Conservation (phyloP, 2,888 invertebrate species). For the Drosophila longiperda region DNA sequence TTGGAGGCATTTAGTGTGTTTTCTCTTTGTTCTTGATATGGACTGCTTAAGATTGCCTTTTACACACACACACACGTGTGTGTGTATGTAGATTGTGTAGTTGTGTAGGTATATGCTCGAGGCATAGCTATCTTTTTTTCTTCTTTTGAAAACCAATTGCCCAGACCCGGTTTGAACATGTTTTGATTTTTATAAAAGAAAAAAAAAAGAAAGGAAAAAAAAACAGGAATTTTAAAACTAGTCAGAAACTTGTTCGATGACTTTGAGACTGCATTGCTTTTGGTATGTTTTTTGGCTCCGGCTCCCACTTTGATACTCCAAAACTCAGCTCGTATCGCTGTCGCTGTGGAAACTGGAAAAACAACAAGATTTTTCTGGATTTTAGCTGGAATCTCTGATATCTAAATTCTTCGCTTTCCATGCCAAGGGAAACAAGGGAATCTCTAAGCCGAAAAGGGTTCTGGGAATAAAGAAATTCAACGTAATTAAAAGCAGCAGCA, state of each 20-base stretch:
- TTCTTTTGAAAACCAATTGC: slow-evolving; percentile 47
- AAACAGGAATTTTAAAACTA: slow-evolving; percentile 46
- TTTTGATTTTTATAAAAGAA: slow-evolving; percentile 55
- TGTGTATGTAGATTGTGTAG: slow-evolving; percentile 23
- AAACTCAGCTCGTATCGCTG: background rate
- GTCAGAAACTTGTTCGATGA: slow-evolving; percentile 63
- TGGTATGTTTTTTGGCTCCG: background rate
- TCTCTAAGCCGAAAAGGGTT: slow-evolving; percentile 60
- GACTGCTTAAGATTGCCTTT: slow-evolving; percentile 26
- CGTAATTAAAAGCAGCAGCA: slow-evolving; percentile 67
- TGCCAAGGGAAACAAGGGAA: slow-evolving; percentile 47
- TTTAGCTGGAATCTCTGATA: slow-evolving; percentile 28
- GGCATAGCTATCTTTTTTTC: slow-evolving; percentile 35
- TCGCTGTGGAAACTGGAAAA: slow-evolving; percentile 28
- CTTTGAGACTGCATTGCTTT: slow-evolving; percentile 1
- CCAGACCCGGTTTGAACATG: slow-evolving; percentile 52
- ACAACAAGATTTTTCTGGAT: slow-evolving; percentile 46
- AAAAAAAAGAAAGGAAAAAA: slow-evolving; percentile 36
- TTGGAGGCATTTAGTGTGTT: slow-evolving; percentile 20
- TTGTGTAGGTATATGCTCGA: slow-evolving; percentile 28
- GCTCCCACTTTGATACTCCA: slow-evolving; percentile 2
- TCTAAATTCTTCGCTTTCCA: slow-evolving; percentile 28
- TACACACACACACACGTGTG: slow-evolving; percentile 4
- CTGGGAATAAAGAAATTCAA: slow-evolving; percentile 72
- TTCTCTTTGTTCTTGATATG: slow-evolving; percentile 66